Evolutionary conservation across 92 coral and sea anemone species (phyloP).

Genomic region (Siderastrea radians): DNA sequence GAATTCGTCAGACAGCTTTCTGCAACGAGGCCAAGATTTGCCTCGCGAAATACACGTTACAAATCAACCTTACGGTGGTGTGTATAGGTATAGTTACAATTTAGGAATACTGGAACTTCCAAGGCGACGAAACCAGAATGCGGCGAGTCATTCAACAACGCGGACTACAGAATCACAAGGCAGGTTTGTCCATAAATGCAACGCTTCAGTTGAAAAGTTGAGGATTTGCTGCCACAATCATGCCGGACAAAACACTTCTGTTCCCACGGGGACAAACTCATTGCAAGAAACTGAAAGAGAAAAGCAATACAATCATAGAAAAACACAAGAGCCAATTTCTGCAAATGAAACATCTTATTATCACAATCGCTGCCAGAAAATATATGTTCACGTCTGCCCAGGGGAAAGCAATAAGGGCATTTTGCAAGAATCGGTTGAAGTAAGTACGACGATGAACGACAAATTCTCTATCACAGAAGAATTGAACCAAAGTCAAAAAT

Average conservation of each 20-base stretch:
- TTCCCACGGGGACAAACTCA: background rate
- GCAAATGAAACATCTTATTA: background rate
- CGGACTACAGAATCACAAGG: background rate
- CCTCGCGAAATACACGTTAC: background rate
- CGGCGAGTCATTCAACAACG: background rate
- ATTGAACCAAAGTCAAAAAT: background rate
- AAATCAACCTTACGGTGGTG: background rate
- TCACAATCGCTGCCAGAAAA: background rate
- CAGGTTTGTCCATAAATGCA: background rate
- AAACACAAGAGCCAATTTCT: background rate
- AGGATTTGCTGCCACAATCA: background rate
- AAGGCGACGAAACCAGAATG: background rate
- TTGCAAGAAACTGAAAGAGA: background rate
- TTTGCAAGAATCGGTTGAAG: background rate
- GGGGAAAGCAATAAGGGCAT: background rate
- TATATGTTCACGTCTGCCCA: background rate
- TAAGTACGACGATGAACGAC: background rate
- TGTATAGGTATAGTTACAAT: constrained; percentile 64
- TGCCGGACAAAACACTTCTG: background rate
- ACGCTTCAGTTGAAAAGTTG: background rate
- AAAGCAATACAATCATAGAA: background rate
- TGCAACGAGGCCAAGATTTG: background rate
- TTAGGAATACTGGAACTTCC: constrained; percentile 39
- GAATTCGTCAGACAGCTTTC: background rate
- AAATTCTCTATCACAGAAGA: background rate